Percentiles rank a stretch among this genome's conserved stretches.
These are phyloP conservation scores for Brachionus plicatilis DNA, from an alignment of 1,140 invertebrate genomes.

Conservation along the genomic window DNA sequence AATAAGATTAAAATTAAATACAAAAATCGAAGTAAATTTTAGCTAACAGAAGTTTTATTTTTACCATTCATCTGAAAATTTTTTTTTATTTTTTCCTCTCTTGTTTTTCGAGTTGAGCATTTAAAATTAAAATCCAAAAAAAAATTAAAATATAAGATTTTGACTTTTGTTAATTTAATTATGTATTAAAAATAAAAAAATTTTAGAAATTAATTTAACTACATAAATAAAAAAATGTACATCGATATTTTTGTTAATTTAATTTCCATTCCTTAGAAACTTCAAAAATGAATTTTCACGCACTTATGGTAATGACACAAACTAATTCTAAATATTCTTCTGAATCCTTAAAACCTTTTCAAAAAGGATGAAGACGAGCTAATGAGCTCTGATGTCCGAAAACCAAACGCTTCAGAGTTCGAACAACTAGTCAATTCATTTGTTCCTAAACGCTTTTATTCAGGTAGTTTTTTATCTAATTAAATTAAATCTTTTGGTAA, in stretches of 20 bases:
- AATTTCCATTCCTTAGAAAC: background rate
- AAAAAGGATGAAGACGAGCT: constrained; percentile 4
- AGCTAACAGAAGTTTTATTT: no score
- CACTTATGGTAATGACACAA: background rate
- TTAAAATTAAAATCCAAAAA: no score
- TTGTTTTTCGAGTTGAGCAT: no score
- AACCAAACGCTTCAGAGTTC: background rate
- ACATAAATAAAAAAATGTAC: background rate
- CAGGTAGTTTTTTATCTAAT: background rate
- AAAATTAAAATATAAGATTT: no score
- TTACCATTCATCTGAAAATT: no score
- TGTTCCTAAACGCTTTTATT: background rate
- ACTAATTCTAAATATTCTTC: background rate
- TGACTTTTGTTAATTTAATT: no score
- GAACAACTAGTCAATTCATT: background rate
- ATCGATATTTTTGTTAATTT: background rate
- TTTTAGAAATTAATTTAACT: no score
- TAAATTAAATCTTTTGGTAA: background rate
- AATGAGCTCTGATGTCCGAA: background rate
- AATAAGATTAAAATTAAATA: no score
- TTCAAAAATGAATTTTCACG: constrained; percentile 9
- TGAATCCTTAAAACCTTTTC: background rate
- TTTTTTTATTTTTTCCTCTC: no score
- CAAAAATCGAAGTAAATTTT: no score
- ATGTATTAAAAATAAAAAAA: no score